Evolutionary conservation across 2,797 vertebrate genomes (phyloP), one percentile per base, ranked within the genome.

Genomic region (Gephyroberyx darwinii): DNA sequence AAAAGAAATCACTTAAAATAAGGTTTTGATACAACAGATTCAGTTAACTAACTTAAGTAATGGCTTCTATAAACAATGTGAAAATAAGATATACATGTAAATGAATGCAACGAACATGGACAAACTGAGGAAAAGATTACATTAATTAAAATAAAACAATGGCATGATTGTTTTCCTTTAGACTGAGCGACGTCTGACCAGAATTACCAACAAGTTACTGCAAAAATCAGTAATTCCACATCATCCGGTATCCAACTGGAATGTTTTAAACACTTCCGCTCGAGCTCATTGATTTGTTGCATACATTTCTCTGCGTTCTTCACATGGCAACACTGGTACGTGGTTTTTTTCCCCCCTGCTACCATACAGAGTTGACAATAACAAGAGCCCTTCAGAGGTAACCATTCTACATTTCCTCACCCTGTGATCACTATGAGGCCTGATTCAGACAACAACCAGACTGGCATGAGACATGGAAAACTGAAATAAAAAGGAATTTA

Each of bases 11-110:
- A 97, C 95, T 96, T 97, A 96, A 97, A 97, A 96, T 93, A 95
- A 96, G 94, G 94, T 95, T 91, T 95, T 94, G 95, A 96, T 96
- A 96, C 96, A 96, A 96, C 94, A 97, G 94, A 95, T 93, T 95
- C 93, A 92, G 94, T 93, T 95, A 94, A 95, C 95, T 96, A 26
- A 26, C 26, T 26, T 26, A 97, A 94, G 94, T 96, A 96, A 98
- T 92, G 96, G 95, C 95, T 95, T 96, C 95, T 95, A 96, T 96
- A 94, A 95, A 96, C 96, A 97, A 94, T 92, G 93, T 96, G 91
- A 88, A 90, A 88, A 90, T 77, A 90, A 95, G 95, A 95, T 95
- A 96, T 95, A 98, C 96, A 96, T 93, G 93, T 95, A 96, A 89
- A 92, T 91, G 89, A 88, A 89, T 85, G 84, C 89, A 91, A 91